Conservation (phyloP, 2,113 vertebrate species). For the Sitta europaea region DNA sequence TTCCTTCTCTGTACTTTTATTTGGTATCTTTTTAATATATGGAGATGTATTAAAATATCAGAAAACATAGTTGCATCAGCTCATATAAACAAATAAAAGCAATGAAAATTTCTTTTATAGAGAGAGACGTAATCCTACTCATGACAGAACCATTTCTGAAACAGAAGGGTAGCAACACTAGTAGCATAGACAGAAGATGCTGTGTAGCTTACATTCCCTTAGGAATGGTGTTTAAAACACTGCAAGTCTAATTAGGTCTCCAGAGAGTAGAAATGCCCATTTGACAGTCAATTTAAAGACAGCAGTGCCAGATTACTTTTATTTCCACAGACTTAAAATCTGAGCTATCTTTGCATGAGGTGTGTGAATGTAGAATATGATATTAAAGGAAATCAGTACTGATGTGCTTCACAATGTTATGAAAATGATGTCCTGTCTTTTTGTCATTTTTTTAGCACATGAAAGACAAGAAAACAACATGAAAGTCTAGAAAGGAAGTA, state of each 20-base stretch:
- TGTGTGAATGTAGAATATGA: neutral
- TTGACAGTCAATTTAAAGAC: slow-evolving; percentile 23
- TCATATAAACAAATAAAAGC: neutral
- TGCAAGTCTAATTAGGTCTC: slow-evolving; percentile 35
- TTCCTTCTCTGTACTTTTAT: neutral
- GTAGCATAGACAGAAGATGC: neutral
- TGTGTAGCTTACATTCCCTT: neutral
- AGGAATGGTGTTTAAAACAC: neutral
- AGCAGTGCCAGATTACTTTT: neutral
- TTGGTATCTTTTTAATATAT: neutral
- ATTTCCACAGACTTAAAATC: neutral
- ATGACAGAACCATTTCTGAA: neutral
- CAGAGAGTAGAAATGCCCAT: neutral
- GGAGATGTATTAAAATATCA: neutral
- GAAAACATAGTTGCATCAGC: neutral
- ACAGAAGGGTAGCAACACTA: neutral
- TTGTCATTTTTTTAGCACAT: neutral
- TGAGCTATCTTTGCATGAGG: neutral
- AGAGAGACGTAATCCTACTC: neutral
- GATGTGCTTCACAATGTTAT: neutral
- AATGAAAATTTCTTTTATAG: neutral
- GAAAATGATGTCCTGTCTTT: neutral
- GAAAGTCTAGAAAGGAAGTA: neutral
- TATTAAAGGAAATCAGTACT: neutral
- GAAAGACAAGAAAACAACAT: neutral